Base-by-base conservation (phyloP, 2,888 invertebrate genomes). In the Agrotis exclamationis region DNA sequence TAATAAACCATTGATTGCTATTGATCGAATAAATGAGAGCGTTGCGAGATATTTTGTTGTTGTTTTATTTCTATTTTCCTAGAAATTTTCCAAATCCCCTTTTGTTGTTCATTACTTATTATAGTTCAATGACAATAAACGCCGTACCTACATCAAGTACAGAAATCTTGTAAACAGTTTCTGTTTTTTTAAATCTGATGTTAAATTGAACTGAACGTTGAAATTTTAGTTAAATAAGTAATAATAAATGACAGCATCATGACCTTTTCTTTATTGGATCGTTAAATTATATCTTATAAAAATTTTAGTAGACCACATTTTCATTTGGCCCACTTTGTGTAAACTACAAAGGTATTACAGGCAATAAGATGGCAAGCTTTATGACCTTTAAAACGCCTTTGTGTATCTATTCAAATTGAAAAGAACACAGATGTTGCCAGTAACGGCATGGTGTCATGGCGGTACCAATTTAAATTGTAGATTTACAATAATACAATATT, bases 21-120 rank as follows among this genome's bases (percentile, higher is more conserved):
- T 63, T 65, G 63, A 76, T 79, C 60, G 63, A 83, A 82, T 83
- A 76, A 76, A 84, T 79, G 24, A 79, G 70, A 84, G 73, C 76
- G 56, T 80, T 79, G 63, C 59, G 65, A 79, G 28, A 73, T 54
- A 48, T 33, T 70, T 70, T 50, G 9, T 62, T 44, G 4, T 54
- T 0, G 64, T 80, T 63, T 75, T 60, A 67, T 70, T 79, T 73
- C 6, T 3, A 6, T 2, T 9, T 66, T 39, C 39, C 16, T 18
- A 39, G 3, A 44, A 16, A 24, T 2, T 16, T n/a, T 16, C 16
- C 3, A 22, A 33, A 22, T n/a, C 3, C 3, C 16, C 9, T 65
- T 60, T 47, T 65, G 18, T 13, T 47, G 14, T 33, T 39, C 5
- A 24, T 20, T 50, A 16, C 14, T 3, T 5, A 24, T 24, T 24